Percentiles rank a stretch among this genome's conserved stretches.
Evolutionary conservation across 2,888 invertebrate species (phyloP).

Genomic region (Phalera bucephala): DNA sequence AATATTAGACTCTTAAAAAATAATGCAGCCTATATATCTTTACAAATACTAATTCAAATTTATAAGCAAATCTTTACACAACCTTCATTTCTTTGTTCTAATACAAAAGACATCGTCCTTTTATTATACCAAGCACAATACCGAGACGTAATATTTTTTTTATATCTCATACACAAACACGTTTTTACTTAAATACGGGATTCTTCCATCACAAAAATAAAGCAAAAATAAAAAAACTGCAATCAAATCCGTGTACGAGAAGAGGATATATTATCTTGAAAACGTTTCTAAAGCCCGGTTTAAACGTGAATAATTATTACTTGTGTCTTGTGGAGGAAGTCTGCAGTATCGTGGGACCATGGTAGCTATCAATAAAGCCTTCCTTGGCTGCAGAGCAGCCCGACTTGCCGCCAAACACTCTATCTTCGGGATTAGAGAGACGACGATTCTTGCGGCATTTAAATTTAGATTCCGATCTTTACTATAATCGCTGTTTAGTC

Average conservation of each 20-base stretch:
- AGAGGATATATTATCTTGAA: constrained; percentile 12
- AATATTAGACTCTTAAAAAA: no score
- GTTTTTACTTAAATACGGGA: constrained; percentile 34
- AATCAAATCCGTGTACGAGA: constrained; percentile 26
- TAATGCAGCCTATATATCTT: no score
- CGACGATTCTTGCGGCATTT: constrained; percentile 54
- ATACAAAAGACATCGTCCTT: constrained; percentile 24
- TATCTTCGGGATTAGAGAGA: constrained; percentile 64
- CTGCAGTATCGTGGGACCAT: constrained; percentile 24
- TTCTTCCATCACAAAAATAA: constrained; percentile 32
- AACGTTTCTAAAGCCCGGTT: constrained; percentile 31
- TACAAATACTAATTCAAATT: background rate
- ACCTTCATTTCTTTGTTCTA: constrained; percentile 13
- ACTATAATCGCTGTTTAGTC: constrained; percentile 58
- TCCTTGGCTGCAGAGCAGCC: constrained; percentile 28
- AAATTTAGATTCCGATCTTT: constrained; percentile 71
- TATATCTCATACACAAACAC: constrained; percentile 31
- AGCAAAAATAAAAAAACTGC: constrained; percentile 20
- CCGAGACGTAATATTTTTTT: constrained; percentile 32
- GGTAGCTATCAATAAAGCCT: constrained; percentile 51
- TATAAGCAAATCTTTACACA: constrained; percentile 18
- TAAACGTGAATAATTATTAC: constrained; percentile 47
- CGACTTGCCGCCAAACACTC: constrained; percentile 50
- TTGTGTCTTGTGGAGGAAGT: constrained; percentile 20
- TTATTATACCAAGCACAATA: constrained; percentile 28